phyloP scores from a whole-genome alignment of 2,113 vertebrate genomes.

The Dolichotis patagonum region DNA sequence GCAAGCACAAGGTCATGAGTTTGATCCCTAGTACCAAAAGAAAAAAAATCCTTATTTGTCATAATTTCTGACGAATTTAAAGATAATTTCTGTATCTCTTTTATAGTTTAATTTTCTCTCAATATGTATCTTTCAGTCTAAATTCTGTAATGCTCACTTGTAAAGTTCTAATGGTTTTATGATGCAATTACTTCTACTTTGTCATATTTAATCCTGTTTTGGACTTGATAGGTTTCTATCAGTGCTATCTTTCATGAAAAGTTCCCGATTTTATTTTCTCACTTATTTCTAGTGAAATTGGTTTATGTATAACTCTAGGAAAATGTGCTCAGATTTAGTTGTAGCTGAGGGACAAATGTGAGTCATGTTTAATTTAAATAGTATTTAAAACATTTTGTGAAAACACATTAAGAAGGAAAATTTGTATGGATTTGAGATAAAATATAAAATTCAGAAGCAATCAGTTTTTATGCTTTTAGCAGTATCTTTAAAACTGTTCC shows the following conservation, averaged over 20 bases:
- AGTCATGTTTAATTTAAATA: not conserved
- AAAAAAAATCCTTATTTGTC: no score
- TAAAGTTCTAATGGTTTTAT: not conserved
- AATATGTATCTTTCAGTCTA: not conserved
- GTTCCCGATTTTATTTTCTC: not conserved
- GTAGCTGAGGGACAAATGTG: not conserved
- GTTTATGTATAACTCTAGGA: not conserved
- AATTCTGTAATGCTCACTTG: not conserved
- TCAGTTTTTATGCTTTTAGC: not conserved
- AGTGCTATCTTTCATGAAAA: not conserved
- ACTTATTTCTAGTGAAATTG: not conserved
- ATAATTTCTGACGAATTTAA: not conserved
- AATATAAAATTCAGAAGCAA: not conserved
- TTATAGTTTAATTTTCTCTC: not conserved
- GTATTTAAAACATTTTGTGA: not conserved
- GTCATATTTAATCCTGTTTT: not conserved
- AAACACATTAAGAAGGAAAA: slow-evolving; percentile 2
- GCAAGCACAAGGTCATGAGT: no score
- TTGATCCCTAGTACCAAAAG: no score
- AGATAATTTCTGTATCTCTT: not conserved
- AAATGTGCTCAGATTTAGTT: not conserved
- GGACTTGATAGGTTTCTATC: not conserved
- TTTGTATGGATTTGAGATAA: not conserved
- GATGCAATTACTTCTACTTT: not conserved
- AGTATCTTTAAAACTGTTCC: not conserved